Evolutionary conservation across 2,113 vertebrate species (phyloP), one percentile per base, ranked within the genome.

Genomic region (Aphelocoma coerulescens): DNA sequence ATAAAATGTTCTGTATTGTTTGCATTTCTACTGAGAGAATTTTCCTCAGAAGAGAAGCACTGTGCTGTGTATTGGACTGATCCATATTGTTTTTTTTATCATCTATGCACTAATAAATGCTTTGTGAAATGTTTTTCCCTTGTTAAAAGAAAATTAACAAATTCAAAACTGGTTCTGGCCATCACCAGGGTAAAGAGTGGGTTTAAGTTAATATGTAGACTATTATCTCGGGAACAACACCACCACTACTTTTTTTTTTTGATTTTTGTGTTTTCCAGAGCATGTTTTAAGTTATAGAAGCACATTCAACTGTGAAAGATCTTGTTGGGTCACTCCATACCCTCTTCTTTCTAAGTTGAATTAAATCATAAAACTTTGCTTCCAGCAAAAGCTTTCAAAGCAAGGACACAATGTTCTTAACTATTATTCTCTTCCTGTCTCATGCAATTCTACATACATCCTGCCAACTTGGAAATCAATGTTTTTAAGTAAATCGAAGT

Each of bases 371-470:
- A 39, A 85, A 73, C 23, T 59, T 76, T 84, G 37, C 63, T 94
- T 93, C 67, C 43, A 93, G 72, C 11, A 76, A 93, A 92, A 86
- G 11, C 10, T 85, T 92, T 91, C 46, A 94, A 86, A 94, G 28
- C 51, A 83, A 85, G 28, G 32, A 77, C 46, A 59, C 21, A 52
- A 14, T 55, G 20, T 84, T 92, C 75, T 77, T 88, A 69, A 80
- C n/a, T 58, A n/a, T n/a, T 83, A 51, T 37, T 82, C 21, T 77
- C 16, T 72, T 82, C 54, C 23, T 76, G 37, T 85, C n/a, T 83
- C 52, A 67, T 21, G 37, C 88, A 80, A 81, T 57, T 3, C 2
- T 75, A 41, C 28, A 35, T 67, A n/a, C 5, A 48, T 32, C n/a
- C 24, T 91, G 54, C 18, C 67, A 82, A 44, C 37, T 41, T 65